Evolutionary conservation across 1,140 invertebrate genomes (phyloP).

Genomic region (Sminthurides bifidus): DNA sequence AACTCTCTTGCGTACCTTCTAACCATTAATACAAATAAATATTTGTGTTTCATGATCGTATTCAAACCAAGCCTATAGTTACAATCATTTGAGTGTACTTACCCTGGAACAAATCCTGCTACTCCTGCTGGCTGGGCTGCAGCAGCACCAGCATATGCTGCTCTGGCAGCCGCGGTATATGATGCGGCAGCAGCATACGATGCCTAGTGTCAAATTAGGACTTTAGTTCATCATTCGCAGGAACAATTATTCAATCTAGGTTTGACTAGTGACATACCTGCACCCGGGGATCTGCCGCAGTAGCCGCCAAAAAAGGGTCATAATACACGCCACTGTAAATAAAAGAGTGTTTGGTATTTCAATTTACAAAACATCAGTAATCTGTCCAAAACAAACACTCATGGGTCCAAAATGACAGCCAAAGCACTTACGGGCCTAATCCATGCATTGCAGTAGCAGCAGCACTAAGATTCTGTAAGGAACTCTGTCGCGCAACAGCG

Average conservation of each 20-base stretch:
- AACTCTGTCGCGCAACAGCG: constrained; percentile 56
- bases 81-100: constrained; percentile 35
- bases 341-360: constrained; percentile 12
- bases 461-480: constrained; percentile 49
- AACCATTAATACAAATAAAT: neutral
- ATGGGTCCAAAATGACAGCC: no score
- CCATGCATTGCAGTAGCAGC: constrained; percentile 61
- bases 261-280: no score
- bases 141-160: constrained; percentile 53
- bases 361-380: constrained; percentile 4
- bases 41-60: neutral
- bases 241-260: no score
- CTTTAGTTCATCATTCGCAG: no score
- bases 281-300: constrained; percentile 68
- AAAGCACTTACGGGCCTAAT: constrained; percentile 61
- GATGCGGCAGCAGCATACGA: constrained; percentile 68
- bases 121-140: constrained; percentile 49
- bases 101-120: constrained; percentile 43
- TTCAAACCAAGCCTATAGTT: constrained; percentile 4
- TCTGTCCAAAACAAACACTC: neutral
- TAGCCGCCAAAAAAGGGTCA: constrained; percentile 84
- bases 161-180: constrained; percentile 64
- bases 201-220: constrained; percentile 44
- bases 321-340: constrained; percentile 68
- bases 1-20: constrained; percentile 79